A percentile compares a stretch with the other conserved stretches of the same genome.
phyloP scores from a whole-genome alignment of 2,113 vertebrate species.

The Pseudorhombus dupliciocellatus region DNA sequence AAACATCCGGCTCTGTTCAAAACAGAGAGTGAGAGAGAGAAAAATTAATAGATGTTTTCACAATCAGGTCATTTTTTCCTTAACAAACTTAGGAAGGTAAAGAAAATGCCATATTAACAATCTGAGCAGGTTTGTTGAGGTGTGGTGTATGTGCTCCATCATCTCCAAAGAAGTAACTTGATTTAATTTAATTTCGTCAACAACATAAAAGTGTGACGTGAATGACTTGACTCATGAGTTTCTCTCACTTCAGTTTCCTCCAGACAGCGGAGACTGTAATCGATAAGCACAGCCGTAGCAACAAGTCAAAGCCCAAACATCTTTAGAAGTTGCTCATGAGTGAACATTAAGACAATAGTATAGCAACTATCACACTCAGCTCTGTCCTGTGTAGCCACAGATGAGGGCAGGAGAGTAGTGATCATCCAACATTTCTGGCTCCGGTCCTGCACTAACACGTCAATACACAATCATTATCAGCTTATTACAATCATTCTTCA shows the following conservation, averaged over 20 bases:
- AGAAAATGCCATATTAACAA: constrained; percentile 50
- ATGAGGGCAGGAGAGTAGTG: constrained; percentile 32
- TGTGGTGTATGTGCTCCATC: constrained; percentile 4
- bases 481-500: constrained; percentile 63
- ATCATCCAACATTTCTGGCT: constrained; percentile 33
- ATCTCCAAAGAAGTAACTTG: constrained; percentile 4
- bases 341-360: constrained; percentile 5
- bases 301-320: constrained; percentile 29
- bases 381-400: constrained; percentile 52
- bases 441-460: constrained; percentile 32
- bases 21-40: constrained; percentile 13
- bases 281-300: constrained; percentile 72
- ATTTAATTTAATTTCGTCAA: constrained; percentile 6
- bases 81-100: constrained; percentile 25
- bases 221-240: constrained; percentile 23
- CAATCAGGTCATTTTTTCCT: constrained; percentile 53
- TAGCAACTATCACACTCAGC: constrained; percentile 15
- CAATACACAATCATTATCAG: constrained; percentile 57
- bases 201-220: constrained; percentile 6
- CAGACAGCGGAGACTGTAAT: constrained; percentile 27
- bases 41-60: constrained; percentile 49
- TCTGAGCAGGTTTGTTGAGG: constrained; percentile 39
- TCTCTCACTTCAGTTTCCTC: constrained; percentile 29
- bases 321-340: constrained; percentile 6
- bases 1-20: constrained; percentile 41